phyloP scores from a whole-genome alignment of 1,140 invertebrate genomes.

The Hestina assimilis region DNA sequence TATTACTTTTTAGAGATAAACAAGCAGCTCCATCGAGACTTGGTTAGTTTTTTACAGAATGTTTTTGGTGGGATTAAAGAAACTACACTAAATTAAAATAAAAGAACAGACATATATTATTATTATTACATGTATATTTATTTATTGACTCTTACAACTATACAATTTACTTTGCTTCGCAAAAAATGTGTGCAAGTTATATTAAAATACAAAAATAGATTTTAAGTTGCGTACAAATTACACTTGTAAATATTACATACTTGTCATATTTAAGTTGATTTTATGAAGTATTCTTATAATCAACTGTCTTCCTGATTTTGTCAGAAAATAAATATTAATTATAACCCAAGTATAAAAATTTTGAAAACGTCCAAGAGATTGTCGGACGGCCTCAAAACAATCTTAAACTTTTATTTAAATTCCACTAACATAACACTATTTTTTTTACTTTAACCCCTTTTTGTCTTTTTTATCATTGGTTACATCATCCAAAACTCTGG shows the following conservation, averaged over 20 bases:
- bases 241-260: slow-evolving; percentile 52
- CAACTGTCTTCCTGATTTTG: slow-evolving; percentile 3
- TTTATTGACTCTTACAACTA: slow-evolving; percentile 18
- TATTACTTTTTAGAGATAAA: too few species aligned
- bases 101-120: background rate
- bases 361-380: slow-evolving; percentile 68
- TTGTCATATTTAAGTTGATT: slow-evolving; percentile 13
- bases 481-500: slow-evolving; percentile 46
- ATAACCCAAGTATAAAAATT: slow-evolving; percentile 47
- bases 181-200: slow-evolving; percentile 9
- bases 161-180: slow-evolving; percentile 12
- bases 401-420: slow-evolving; percentile 11
- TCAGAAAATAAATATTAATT: slow-evolving; percentile 45
- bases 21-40: too few species aligned
- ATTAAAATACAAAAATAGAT: slow-evolving; percentile 29
- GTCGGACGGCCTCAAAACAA: slow-evolving; percentile 70
- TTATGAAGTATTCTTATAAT: background rate
- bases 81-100: too few species aligned
- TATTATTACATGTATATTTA: slow-evolving; percentile 10
- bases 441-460: slow-evolving; percentile 3
- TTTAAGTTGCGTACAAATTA: slow-evolving; percentile 16
- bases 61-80: too few species aligned
- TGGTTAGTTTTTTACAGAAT: too few species aligned
- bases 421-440: slow-evolving; percentile 9
- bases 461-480: slow-evolving; percentile 37